Conservation (phyloP, 2,888 invertebrate genomes). For the Smittia sp. region DNA sequence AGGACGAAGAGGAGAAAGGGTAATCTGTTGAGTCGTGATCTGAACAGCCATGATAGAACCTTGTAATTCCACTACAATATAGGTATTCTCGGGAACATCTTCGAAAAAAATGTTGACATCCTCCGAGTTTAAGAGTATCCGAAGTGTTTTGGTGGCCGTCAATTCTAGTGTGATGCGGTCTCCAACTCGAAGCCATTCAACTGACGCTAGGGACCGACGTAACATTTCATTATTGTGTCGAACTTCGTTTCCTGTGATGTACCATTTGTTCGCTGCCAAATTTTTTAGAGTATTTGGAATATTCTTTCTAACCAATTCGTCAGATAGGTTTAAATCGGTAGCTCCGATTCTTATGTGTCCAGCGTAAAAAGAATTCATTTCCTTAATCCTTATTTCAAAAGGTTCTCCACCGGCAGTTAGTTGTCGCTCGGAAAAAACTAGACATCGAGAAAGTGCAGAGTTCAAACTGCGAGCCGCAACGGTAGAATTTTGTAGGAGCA, state of each 20-base stretch:
- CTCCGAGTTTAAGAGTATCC: slow-evolving; percentile 78
- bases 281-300: slow-evolving; percentile 63
- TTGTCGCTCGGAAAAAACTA: slow-evolving; percentile 53
- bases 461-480: slow-evolving; percentile 51
- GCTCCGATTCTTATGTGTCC: slow-evolving; percentile 70
- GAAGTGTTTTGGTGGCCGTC: slow-evolving; percentile 66
- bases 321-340: slow-evolving; percentile 65
- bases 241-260: slow-evolving; percentile 63
- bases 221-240: slow-evolving; percentile 64
- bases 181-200: slow-evolving; percentile 79
- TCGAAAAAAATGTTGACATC: slow-evolving; percentile 73
- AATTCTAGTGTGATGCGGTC: slow-evolving; percentile 75
- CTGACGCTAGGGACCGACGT: slow-evolving; percentile 62
- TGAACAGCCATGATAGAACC: slow-evolving; percentile 76
- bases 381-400: slow-evolving; percentile 52
- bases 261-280: slow-evolving; percentile 63
- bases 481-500: slow-evolving; percentile 52
- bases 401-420: slow-evolving; percentile 52
- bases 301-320: slow-evolving; percentile 63
- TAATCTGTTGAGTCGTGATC: slow-evolving; percentile 58
- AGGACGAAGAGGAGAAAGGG: slow-evolving; percentile 54
- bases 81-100: slow-evolving; percentile 78
- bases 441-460: slow-evolving; percentile 50
- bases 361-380: slow-evolving; percentile 52
- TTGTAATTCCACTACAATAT: slow-evolving; percentile 69